Evolutionary conservation across 2,888 invertebrate genomes (phyloP).

Genomic region (Saturnia japonica): DNA sequence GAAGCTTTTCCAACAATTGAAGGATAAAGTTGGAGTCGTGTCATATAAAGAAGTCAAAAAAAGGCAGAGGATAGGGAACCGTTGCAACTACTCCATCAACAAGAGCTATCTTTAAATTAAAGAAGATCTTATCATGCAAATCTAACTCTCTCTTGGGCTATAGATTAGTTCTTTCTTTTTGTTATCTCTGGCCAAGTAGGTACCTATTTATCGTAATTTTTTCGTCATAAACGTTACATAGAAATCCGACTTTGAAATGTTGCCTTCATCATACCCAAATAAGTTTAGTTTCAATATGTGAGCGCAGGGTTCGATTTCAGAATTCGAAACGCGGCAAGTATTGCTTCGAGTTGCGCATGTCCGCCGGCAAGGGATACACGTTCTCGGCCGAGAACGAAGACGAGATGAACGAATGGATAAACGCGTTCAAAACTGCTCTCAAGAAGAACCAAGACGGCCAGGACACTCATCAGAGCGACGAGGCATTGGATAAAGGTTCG

Average conservation of each 20-base stretch:
- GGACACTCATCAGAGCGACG: slow-evolving; percentile 86
- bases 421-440: slow-evolving; percentile 90
- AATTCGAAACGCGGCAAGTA: slow-evolving; percentile 92
- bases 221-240: background rate
- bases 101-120: too few species aligned
- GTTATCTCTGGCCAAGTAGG: background rate
- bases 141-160: too few species aligned
- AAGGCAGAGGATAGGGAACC: too few species aligned
- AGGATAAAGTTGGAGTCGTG: too few species aligned
- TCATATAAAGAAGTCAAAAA: too few species aligned
- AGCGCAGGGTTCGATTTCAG: slow-evolving; percentile 55
- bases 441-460: slow-evolving; percentile 82
- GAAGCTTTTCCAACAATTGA: too few species aligned
- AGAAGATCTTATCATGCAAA: too few species aligned
- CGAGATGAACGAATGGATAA: slow-evolving; percentile 92
- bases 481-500: slow-evolving; percentile 84
- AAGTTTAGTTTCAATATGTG: background rate
- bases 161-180: too few species aligned
- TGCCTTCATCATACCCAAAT: background rate
- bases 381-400: slow-evolving; percentile 93
- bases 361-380: slow-evolving; percentile 92
- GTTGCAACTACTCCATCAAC: too few species aligned
- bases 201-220: background rate
- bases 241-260: background rate
- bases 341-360: slow-evolving; percentile 95